Evolutionary conservation across 2,888 invertebrate species (phyloP).

Genomic region (Troides aeacus): DNA sequence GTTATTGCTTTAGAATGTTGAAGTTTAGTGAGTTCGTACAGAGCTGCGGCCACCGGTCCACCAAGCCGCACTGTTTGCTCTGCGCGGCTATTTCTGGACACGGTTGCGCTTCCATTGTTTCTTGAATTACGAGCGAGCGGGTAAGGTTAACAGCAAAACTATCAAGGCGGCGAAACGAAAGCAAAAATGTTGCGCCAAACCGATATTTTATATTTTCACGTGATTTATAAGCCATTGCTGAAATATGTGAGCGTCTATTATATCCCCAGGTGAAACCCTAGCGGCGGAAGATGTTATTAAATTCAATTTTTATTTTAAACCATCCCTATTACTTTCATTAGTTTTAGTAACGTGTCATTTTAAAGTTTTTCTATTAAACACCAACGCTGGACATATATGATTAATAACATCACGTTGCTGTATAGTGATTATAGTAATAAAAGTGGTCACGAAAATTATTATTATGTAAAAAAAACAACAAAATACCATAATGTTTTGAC

Average conservation of each 20-base stretch:
- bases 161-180: slow-evolving; percentile 49
- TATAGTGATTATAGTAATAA: too few species aligned
- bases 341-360: too few species aligned
- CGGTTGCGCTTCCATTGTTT: slow-evolving; percentile 60
- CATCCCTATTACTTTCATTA: background rate
- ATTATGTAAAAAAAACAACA: background rate
- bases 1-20: slow-evolving; percentile 3
- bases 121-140: slow-evolving; percentile 60
- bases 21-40: slow-evolving; percentile 3
- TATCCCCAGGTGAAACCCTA: slow-evolving; percentile 30
- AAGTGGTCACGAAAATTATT: too few species aligned
- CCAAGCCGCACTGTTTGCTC: slow-evolving; percentile 59
- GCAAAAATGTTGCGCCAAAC: slow-evolving; percentile 48
- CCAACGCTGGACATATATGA: too few species aligned
- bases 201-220: slow-evolving; percentile 49
- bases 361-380: too few species aligned
- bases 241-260: slow-evolving; percentile 38
- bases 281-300: slow-evolving; percentile 7
- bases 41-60: slow-evolving; percentile 43
- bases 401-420: too few species aligned
- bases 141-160: slow-evolving; percentile 63
- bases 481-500: background rate
- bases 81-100: slow-evolving; percentile 67
- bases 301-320: slow-evolving; percentile 11
- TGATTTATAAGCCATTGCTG: slow-evolving; percentile 46